These are phyloP conservation scores for Xiphophorus maculatus DNA, from an alignment of 2,113 vertebrate species.

Conservation along the genomic window DNA sequence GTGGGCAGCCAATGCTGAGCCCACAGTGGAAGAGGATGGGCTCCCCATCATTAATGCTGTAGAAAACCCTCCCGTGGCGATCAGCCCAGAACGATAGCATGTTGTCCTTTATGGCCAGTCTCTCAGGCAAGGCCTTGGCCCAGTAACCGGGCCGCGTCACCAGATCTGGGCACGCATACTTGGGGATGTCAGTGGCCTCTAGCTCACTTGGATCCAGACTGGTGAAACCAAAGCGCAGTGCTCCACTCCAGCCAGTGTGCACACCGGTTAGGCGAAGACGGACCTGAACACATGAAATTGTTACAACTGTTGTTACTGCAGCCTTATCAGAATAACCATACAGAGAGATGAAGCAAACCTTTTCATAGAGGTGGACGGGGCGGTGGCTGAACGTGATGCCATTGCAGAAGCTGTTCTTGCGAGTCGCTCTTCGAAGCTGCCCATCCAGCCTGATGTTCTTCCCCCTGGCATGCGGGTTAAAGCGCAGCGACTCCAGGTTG, in stretches of 20 bases:
- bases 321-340: background rate
- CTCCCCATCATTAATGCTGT: conserved; percentile 94
- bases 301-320: background rate
- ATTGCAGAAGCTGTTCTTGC: conserved; percentile 98
- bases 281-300: conserved; percentile 66
- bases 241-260: conserved; percentile 96
- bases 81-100: conserved; percentile 97
- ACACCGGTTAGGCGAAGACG: conserved; percentile 91
- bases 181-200: conserved; percentile 91
- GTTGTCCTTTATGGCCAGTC: conserved; percentile 91
- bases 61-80: conserved; percentile 95
- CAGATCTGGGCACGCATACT: conserved; percentile 96
- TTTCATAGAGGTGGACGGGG: conserved; percentile 94
- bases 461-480: conserved; percentile 95
- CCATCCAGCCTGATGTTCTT: conserved; percentile 95
- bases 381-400: conserved; percentile 96
- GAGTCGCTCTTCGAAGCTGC: conserved; percentile 90
- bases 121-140: conserved; percentile 97
- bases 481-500: conserved; percentile 87
- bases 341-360: conserved; percentile 62
- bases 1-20: conserved; percentile 91
- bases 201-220: conserved; percentile 92
- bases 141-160: conserved; percentile 95
- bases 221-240: conserved; percentile 96
- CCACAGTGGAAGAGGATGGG: conserved; percentile 97